Evolutionary conservation across 2,797 vertebrate genomes (phyloP), one percentile per base, ranked within the genome.

Genomic region (Eupleurogrammus muticus): DNA sequence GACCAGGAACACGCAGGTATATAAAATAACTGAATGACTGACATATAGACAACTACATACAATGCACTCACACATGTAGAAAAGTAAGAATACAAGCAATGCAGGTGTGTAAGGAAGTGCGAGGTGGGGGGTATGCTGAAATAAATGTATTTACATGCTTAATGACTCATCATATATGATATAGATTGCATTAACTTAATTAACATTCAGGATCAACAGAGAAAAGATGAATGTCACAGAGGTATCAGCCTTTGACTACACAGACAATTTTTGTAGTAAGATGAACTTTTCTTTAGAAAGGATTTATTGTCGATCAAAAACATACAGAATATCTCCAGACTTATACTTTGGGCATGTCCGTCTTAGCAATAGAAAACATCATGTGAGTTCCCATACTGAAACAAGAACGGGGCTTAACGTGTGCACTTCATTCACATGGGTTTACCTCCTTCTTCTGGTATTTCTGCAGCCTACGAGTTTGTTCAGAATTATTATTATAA

Each of bases 401-500:
- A 36, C 9, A 62, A 38, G 54, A 19, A 13, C 17, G 2, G 32
- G 12, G 32, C 17, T 2, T 8, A 56, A 16, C 19, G 4, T 57
- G 28, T 11, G 10, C 32, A 49, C 11, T 44, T 59, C 23, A 51
- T 20, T 52, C 11, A 62, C n/a, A 19, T 67, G 4, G 23, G 13
- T 52, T 14, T 0, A 0, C 7, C 19, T 60, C 35, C 48, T 58
- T 55, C 77, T 66, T 52, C 13, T 79, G 82, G 67, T 52, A 83
- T 86, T 84, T 73, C 42, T 66, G 23, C 10, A 1, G 52, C 35
- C 50, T 73, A 21, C 1, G 12, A 73, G 64, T 72, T 70, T 76
- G 44, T 68, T 11, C 38, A 67, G 46, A 7, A 63, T 50, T 62
- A 64, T 80, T 48, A 32, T 5, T 46, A 1, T 73, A 85, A 82